Evolutionary conservation across 1,140 invertebrate genomes (phyloP).

Genomic region (Apis mellifera): Amel_HAv3.1 CM009937.2:1351001-1351500

Average conservation of each 20-base stretch:
- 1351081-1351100: not conserved
- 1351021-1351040: not conserved
- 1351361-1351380: slow-evolving; percentile 2
- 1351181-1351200: not conserved
- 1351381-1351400: slow-evolving; percentile 80
- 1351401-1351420: slow-evolving; percentile 82
- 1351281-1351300: slow-evolving; percentile 53
- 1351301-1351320: slow-evolving; percentile 78
- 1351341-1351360: not conserved
- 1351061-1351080: not conserved
- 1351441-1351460: slow-evolving; percentile 84
- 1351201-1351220: not conserved
- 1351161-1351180: not conserved
- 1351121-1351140: not conserved
- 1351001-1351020: not conserved
- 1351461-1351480: slow-evolving; percentile 84
- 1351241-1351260: not conserved
- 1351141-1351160: not conserved
- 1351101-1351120: not conserved
- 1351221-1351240: not conserved
- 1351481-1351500: slow-evolving; percentile 85
- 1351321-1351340: not conserved
- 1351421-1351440: slow-evolving; percentile 84
- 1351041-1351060: not conserved
- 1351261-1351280: not conserved